Evolutionary conservation across 1,140 invertebrate genomes (phyloP), one percentile per base, ranked within the genome.

Genomic region (Lepidurus arcticus): DNA sequence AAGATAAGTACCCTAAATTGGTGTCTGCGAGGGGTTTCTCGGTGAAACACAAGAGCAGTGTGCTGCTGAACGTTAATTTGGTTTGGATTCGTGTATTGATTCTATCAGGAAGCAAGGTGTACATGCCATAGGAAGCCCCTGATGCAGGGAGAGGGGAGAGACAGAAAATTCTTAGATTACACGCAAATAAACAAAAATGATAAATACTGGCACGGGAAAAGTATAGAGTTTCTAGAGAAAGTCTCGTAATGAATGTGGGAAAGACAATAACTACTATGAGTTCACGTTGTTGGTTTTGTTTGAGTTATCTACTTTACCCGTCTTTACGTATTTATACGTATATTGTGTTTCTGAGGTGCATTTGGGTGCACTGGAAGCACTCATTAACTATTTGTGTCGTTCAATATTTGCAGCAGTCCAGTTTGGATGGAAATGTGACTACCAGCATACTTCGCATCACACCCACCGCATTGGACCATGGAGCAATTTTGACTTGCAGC

Each of bases 361-460:
- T 21, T 13, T 9, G 53, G 45, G 16, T 10, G 53, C 16, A 7
- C 4, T 9, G 53, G 8, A 7, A n/a, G 8, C 13, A 13, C n/a
- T 13, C 21, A 65, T 13, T 65, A 65, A 65, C 21, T 10, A 45
- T 76, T 44, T 76, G 0, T n/a, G 24, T 7, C 13, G 13, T 43
- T 11, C 47, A 11, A 44, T 75, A 10, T 78, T 82, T 78, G 82
- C 86, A 86, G 81, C 86, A 93, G 91, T 88, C 88, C 73, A 92
- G 90, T 82, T 86, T 88, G 13, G 93, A 95, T 83, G 91, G 91
- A n/a, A 95, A 95, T 85, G 88, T 90, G 76, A 96, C 93, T 45
- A 93, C 90, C 80, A 95, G 93, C 81, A 90, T 91, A 43, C 86
- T 96, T 78, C 93, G 90, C 73, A 93, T 94, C 82, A 88, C 90